Evolutionary conservation across 2,113 vertebrate genomes (phyloP).

Genomic region (Carassius carassius): DNA sequence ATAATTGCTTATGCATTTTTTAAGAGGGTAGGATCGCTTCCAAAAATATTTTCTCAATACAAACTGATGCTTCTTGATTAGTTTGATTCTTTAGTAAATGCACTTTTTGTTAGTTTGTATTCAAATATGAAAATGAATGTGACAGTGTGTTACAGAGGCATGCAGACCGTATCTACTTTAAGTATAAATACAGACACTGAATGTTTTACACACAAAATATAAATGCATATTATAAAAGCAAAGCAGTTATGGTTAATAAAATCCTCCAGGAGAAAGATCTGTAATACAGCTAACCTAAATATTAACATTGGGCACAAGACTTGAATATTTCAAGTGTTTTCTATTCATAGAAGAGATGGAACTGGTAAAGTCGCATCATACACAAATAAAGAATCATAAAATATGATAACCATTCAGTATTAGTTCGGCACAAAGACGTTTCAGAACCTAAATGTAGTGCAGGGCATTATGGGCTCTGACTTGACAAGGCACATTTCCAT

Average conservation of each 20-base stretch:
- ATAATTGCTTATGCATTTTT: neutral
- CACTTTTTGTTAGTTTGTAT: neutral
- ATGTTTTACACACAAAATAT: neutral
- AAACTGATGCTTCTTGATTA: neutral
- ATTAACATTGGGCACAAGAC: neutral
- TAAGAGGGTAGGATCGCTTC: neutral
- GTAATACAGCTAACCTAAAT: neutral
- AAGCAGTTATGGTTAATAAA: neutral
- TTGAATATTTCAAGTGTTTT: neutral
- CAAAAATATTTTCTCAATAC: neutral
- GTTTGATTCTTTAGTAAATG: neutral
- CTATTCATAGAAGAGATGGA: neutral
- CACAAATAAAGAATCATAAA: constrained; percentile 33
- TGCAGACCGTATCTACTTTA: neutral
- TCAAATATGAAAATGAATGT: neutral
- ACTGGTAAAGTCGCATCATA: neutral
- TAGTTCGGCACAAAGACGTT: neutral
- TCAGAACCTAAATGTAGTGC: constrained; percentile 45
- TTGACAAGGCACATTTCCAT: neutral
- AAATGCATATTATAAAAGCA: constrained; percentile 10
- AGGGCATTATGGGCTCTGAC: constrained; percentile 24
- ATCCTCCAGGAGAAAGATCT: constrained; percentile 4
- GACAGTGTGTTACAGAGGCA: neutral
- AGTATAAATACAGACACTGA: neutral
- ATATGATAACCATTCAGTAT: constrained; percentile 17